Evolutionary conservation across 2,888 invertebrate genomes (phyloP), one percentile per base, ranked within the genome.

Genomic region (Athrips mouffetella): DNA sequence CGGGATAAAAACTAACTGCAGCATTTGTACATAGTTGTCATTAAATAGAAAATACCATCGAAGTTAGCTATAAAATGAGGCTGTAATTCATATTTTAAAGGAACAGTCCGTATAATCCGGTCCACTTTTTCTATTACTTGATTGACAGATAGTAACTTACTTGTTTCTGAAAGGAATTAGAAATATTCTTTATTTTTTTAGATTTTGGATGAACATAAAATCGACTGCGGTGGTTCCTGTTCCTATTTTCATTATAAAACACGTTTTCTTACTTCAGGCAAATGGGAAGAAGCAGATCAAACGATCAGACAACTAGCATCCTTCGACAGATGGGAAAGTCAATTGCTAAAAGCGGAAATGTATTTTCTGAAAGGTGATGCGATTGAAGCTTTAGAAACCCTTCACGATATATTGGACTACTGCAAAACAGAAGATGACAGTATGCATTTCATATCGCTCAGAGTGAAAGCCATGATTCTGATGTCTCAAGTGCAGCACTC

Each of bases 211-310:
- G n/a, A n/a, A n/a, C n/a, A n/a, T n/a, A n/a, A n/a, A n/a, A n/a
- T n/a, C n/a, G n/a, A n/a, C n/a, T n/a, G n/a, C n/a, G n/a, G n/a
- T n/a, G n/a, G n/a, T n/a, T n/a, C n/a, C n/a, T n/a, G n/a, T n/a
- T n/a, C n/a, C n/a, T 18, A 45, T 6, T 23, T 33, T 21, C 23
- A 21, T 21, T 20, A 40, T 3, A n/a, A 40, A 20, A n/a, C 18
- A 30, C 30, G 16, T n/a, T 45, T 11, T 2, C 1, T 16, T 30
- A 52, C 66, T 70, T 5, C 55, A 89, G 91, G 91, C 49, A 91
- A 92, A 65, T 94, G 93, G 92, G 90, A 90, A 44, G 91, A 92
- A 55, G 94, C 94, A 0, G 91, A 93, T 45, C 89, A 90, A 54
- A 91, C 91, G 37, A 93, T 94, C 52, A 89, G 90, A 49, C 93